Evolutionary conservation across 2,797 vertebrate species (phyloP).

Genomic region (Molothrus ater): DNA sequence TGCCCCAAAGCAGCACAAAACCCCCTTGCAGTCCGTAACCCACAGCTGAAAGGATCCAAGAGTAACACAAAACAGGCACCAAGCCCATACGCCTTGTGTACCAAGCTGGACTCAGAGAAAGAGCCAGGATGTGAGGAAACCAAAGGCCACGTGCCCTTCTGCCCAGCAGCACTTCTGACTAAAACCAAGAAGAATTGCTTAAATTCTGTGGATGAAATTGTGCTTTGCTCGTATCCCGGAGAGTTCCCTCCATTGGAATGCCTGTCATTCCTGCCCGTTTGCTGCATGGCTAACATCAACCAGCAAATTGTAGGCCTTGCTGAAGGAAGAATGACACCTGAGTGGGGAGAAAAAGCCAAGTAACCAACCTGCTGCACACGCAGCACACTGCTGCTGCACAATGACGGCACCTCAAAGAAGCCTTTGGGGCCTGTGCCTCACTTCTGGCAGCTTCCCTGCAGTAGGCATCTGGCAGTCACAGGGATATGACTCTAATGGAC

Average conservation of each 20-base stretch:
- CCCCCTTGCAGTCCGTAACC: no score
- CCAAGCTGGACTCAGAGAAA: no score
- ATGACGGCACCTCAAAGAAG: constrained; percentile 80
- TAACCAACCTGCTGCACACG: constrained; percentile 71
- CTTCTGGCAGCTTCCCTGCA: no score
- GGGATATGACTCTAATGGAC: no score
- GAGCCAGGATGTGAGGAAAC: no score
- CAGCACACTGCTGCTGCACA: constrained; percentile 78
- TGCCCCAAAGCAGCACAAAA: no score
- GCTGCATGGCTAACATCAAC: not conserved
- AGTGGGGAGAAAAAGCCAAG: constrained; percentile 75
- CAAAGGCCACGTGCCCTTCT: not conserved
- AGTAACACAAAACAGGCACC: not conserved
- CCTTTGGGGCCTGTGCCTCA: constrained; percentile 80
- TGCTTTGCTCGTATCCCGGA: not conserved
- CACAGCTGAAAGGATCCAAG: no score
- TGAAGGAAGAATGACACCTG: not conserved
- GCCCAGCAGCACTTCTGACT: not conserved
- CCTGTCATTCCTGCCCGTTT: not conserved
- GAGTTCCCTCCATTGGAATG: not conserved
- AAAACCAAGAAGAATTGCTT: not conserved
- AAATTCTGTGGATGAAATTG: not conserved
- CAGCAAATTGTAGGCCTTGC: not conserved
- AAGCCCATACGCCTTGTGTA: no score
- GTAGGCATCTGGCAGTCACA: no score